Base-by-base conservation (phyloP, 2,113 vertebrate genomes). In the Dasyornis broadbenti region DNA sequence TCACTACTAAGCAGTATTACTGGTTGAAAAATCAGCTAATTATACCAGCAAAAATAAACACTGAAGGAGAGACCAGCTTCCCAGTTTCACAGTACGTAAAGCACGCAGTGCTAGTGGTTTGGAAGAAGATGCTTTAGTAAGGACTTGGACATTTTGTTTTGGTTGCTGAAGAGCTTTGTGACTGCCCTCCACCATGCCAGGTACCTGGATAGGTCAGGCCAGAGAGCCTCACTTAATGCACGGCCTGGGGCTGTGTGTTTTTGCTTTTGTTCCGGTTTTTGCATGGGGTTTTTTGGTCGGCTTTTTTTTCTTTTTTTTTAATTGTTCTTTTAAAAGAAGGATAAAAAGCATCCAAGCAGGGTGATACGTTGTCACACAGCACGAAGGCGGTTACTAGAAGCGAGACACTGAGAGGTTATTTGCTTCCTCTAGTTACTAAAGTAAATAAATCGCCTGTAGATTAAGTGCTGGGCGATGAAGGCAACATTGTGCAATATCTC, bases 11-110 rank as follows among this genome's bases (percentile, higher is more conserved):
- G 72, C 64, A 81, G 21, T 83, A 76, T 47, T 87, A 13, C 52
- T n/a, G 66, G 42, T 28, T 84, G 15, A 66, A 82, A 86, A 69
- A 21, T 21, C 76, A 75, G 64, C 42, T 92, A 77, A 81, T 96
- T 92, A 86, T n/a, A 73, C 42, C 57, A 52, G 83, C 44, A 86
- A 75, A 96, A 92, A 71, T 30, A 94, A 94, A 84, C 86, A 83
- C 39, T 47, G 27, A 4, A 28, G 35, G 26, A 60, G 69, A 35
- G n/a, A 91, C 44, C 1, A 1, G 12, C n/a, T 75, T 65, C 66
- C 8, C 39, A 64, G 70, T 24, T 75, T 64, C 11, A 2, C 30
- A 18, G 15, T 23, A 6, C 3, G 5, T 8, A 50, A 81, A 90
- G 31, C 33, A 56, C 73, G 31, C 8, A 11, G 16, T 22, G 50